Evolutionary conservation across 2,113 vertebrate genomes (phyloP), one percentile per base, ranked within the genome.

Genomic region (Neolamprologus sp.): DNA sequence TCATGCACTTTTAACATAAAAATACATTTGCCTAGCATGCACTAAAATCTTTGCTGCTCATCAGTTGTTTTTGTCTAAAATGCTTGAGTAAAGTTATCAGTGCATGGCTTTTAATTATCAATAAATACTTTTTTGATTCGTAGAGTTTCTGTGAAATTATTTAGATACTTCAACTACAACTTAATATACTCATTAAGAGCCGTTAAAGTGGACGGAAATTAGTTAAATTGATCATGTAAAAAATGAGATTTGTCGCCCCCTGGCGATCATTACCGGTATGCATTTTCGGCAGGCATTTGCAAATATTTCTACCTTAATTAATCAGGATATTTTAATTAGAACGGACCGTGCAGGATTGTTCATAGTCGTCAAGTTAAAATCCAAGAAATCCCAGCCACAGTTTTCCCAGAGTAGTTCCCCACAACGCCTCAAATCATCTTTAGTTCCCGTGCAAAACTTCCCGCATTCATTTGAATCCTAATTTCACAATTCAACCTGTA

Each of bases 171-270:
- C 16, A 17, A 31, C 42, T 19, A 49, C 23, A 49, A 19, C 42
- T 78, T 49, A 5, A n/a, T 51, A 13, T 33, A 51, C 9, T n/a
- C 28, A n/a, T n/a, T 78, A 78, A 51, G 16, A 49, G 10, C 26
- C 7, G 6, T 73, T 42, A 42, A 81, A 58, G 7, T 28, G 7
- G 9, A 19, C 3, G 21, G 28, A 82, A 31, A 12, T 3, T 1
- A 35, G 80, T 58, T 12, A 28, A 42, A 45, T 28, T 45, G 9
- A 19, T 28, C 13, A 31, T 9, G 19, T 16, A 51, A 3, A 16
- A 26, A 40, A 11, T 9, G 45, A 7, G 11, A 14, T 16, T 53
- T 92, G 84, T 90, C 88, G 80, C 93, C 92, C 83, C 71, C 93
- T 93, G 84, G 6, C 6, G 85, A 23, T 13, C 23, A 28, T 5